Conservation (phyloP, 2,113 vertebrate species). For the Ovis canadensis region DNA sequence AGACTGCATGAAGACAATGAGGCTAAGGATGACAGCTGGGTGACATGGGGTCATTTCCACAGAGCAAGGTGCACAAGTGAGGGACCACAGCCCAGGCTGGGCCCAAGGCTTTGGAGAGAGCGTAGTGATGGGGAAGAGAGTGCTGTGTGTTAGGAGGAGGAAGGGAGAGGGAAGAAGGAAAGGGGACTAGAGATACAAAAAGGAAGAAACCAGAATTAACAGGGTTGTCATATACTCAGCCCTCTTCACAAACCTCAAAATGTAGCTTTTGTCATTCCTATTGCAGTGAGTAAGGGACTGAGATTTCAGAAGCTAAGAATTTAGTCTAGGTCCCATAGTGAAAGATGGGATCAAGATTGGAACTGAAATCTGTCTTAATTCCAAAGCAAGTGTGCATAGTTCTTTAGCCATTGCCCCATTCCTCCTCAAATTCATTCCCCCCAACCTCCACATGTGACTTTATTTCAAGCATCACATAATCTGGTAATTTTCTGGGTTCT, state of each 20-base stretch:
- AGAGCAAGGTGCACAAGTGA: fast-evolving
- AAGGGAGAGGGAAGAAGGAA: not conserved
- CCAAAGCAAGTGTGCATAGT: not conserved
- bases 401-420: not conserved
- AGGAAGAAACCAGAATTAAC: not conserved
- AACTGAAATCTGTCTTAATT: not conserved
- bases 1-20: not conserved
- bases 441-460: not conserved
- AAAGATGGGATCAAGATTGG: not conserved
- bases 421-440: not conserved
- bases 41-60: not conserved
- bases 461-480: not conserved
- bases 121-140: not conserved
- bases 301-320: not conserved
- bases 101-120: not conserved
- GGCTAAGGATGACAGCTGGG: not conserved
- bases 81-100: not conserved
- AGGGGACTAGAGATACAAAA: not conserved
- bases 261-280: not conserved
- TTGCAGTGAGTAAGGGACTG: not conserved
- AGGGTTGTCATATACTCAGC: not conserved
- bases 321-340: not conserved
- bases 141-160: not conserved
- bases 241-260: not conserved
- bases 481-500: not conserved